Conservation (phyloP, 2,888 invertebrate species). For the Tinea pellionella region DNA sequence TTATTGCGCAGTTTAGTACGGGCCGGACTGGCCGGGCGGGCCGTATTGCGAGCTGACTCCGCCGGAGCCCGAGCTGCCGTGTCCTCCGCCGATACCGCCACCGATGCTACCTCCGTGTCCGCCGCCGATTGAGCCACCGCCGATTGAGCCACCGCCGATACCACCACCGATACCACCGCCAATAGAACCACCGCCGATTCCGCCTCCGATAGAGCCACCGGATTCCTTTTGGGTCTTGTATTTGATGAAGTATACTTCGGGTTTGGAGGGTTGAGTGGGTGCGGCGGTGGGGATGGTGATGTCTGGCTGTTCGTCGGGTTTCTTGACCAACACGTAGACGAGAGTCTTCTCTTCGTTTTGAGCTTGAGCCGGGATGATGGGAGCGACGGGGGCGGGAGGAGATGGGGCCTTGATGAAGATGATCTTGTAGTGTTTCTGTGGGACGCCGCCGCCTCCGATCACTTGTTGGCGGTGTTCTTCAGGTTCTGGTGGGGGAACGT, state of each 20-base stretch:
- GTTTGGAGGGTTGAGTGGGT: constrained; percentile 82
- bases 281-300: constrained; percentile 79
- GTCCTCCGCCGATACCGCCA: constrained; percentile 35
- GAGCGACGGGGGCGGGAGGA: constrained; percentile 79
- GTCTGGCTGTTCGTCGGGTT: constrained; percentile 84
- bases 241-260: constrained; percentile 87
- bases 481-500: constrained; percentile 85
- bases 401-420: constrained; percentile 89
- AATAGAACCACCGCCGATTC: constrained; percentile 27
- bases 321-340: constrained; percentile 85
- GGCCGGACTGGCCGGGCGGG: constrained; percentile 75
- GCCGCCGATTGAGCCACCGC: constrained; percentile 29
- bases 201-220: constrained; percentile 31
- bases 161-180: constrained; percentile 27
- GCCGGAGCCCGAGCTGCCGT: constrained; percentile 36
- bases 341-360: constrained; percentile 84
- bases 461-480: constrained; percentile 76
- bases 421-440: constrained; percentile 86
- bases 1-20: constrained; percentile 66
- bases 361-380: constrained; percentile 77
- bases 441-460: constrained; percentile 71
- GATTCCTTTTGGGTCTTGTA: constrained; percentile 79
- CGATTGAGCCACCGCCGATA: constrained; percentile 22
- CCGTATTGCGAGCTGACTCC: constrained; percentile 72
- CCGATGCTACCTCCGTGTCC: constrained; percentile 34